phyloP scores from a whole-genome alignment of 1,140 invertebrate genomes.

The Pachypeltis micranthus region DNA sequence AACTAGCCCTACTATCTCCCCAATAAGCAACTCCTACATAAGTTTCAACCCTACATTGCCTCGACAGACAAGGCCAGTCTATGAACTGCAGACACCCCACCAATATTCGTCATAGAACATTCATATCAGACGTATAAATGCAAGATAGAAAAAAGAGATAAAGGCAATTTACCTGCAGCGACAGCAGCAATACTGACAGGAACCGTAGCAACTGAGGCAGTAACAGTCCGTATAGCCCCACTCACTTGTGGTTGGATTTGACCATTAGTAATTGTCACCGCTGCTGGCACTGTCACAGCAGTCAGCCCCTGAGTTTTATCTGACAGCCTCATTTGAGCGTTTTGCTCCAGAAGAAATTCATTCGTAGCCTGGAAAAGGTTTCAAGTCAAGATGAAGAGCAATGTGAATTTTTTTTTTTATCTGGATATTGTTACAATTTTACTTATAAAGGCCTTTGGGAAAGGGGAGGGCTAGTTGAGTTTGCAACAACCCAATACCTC shows the following conservation, averaged over 20 bases:
- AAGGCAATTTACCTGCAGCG: conserved; percentile 27
- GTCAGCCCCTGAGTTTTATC: conserved; percentile 43
- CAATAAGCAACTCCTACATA: no score
- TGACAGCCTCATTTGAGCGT: conserved; percentile 57
- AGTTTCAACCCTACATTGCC: not conserved
- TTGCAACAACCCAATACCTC: no score
- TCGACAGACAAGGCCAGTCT: not conserved
- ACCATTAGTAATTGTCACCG: conserved; percentile 45
- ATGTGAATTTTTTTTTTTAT: no score
- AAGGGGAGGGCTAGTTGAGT: no score
- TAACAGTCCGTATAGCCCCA: conserved; percentile 43
- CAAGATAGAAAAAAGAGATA: no score
- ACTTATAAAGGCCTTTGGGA: no score
- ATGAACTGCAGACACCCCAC: not conserved
- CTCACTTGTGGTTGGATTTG: conserved; percentile 40
- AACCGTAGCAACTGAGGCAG: conserved; percentile 49
- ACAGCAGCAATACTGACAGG: conserved; percentile 48
- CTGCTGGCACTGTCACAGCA: conserved; percentile 42
- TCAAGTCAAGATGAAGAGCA: no score
- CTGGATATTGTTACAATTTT: no score
- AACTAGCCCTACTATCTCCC: no score
- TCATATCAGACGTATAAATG: no score
- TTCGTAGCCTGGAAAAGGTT: conserved; percentile 62
- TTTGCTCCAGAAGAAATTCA: conserved; percentile 69
- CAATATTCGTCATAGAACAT: no score